These are phyloP conservation scores for Lepilemur septentrionalis DNA, from an alignment of 2,797 vertebrate species.

Conservation along the genomic window DNA sequence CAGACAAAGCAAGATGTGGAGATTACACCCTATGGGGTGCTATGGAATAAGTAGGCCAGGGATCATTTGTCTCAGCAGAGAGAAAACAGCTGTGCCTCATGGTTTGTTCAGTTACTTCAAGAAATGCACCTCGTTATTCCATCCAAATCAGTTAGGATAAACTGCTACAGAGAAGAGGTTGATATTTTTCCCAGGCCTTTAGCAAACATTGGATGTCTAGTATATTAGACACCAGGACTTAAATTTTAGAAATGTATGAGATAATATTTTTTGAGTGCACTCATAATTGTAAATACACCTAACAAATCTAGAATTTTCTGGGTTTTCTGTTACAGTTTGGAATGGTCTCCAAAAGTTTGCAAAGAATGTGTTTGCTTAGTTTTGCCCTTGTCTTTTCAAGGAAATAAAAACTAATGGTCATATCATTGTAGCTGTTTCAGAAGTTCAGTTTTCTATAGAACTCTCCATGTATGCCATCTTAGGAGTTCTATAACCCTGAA, in stretches of 20 bases:
- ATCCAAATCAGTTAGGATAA: not conserved
- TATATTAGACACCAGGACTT: not conserved
- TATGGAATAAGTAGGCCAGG: accelerated
- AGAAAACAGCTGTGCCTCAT: not conserved
- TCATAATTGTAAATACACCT: not conserved
- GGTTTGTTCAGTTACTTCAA: not conserved
- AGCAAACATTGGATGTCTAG: not conserved
- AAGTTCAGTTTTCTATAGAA: not conserved
- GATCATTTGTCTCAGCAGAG: not conserved
- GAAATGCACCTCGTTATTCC: conserved; percentile 7
- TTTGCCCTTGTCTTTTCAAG: not conserved
- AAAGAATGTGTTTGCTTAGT: not conserved
- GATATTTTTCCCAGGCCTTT: not conserved
- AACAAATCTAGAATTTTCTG: not conserved
- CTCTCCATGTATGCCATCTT: not conserved
- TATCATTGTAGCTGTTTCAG: not conserved
- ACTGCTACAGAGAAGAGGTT: not conserved
- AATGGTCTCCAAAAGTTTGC: not conserved
- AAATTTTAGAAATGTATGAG: not conserved
- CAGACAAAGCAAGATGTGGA: not conserved
- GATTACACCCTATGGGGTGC: not conserved
- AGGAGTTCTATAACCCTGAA: not conserved
- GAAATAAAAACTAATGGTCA: not conserved
- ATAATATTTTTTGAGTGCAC: not conserved
- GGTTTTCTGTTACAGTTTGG: not conserved